A percentile compares a stretch with the other conserved stretches of the same genome.
Evolutionary conservation across 2,888 invertebrate genomes (phyloP).

Genomic region (Cheilosia pagana): DNA sequence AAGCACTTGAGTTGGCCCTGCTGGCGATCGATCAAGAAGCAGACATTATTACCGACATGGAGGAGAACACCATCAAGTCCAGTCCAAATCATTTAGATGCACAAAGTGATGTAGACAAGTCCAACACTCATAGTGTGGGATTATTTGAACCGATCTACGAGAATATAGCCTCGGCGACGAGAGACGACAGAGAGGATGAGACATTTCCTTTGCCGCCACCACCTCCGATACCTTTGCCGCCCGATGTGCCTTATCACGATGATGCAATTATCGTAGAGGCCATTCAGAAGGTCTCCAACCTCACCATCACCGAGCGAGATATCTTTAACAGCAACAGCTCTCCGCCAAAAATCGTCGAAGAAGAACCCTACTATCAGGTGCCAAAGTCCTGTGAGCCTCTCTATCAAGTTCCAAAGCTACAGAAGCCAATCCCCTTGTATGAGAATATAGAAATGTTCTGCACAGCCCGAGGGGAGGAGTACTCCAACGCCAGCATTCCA

Average conservation of each 20-base stretch:
- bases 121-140: neutral
- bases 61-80: constrained; percentile 80
- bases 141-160: constrained; percentile 84
- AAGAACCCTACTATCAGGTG: constrained; percentile 83
- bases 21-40: constrained; percentile 85
- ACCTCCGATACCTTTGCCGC: constrained; percentile 68
- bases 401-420: constrained; percentile 82
- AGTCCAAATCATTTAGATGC: constrained; percentile 61
- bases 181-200: constrained; percentile 78
- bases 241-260: constrained; percentile 38
- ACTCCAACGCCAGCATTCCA: constrained; percentile 81
- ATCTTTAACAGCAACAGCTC: constrained; percentile 27
- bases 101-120: constrained; percentile 51
- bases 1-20: constrained; percentile 87
- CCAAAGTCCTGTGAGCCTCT: constrained; percentile 82
- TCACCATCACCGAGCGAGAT: constrained; percentile 30
- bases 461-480: constrained; percentile 83
- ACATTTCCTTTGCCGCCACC: constrained; percentile 44
- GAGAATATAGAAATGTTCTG: constrained; percentile 87
- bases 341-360: constrained; percentile 69
- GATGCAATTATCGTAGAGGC: constrained; percentile 59
- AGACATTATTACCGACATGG: constrained; percentile 55
- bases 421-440: constrained; percentile 85
- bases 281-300: constrained; percentile 78
- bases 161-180: constrained; percentile 79